These are phyloP conservation scores for Promerops cafer DNA, from an alignment of 2,113 vertebrate genomes.

Conservation along the genomic window DNA sequence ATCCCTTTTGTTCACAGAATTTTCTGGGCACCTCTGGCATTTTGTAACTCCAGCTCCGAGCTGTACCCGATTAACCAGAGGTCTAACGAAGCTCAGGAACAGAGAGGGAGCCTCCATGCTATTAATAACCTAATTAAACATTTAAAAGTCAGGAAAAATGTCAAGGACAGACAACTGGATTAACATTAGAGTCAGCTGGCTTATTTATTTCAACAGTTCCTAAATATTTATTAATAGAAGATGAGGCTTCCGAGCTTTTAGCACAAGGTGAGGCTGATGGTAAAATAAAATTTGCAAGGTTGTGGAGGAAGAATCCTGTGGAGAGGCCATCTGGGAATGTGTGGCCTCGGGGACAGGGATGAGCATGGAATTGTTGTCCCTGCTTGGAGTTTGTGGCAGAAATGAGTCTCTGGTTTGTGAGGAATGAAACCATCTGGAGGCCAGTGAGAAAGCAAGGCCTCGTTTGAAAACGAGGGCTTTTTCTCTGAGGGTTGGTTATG, in stretches of 20 bases:
- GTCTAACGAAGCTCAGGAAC: conserved; percentile 2
- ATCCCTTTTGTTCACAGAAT: neutral
- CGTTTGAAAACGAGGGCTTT: too few species aligned
- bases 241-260: neutral
- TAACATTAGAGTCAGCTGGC: neutral
- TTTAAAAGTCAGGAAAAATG: conserved; percentile 59
- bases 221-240: conserved; percentile 53
- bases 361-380: neutral
- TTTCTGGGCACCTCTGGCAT: neutral
- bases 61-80: conserved; percentile 3
- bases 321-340: neutral
- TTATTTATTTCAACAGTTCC: conserved; percentile 46
- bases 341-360: neutral
- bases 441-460: neutral
- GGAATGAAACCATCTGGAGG: neutral
- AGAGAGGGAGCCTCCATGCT: conserved; percentile 5
- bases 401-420: neutral
- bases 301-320: neutral
- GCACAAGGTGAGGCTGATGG: neutral
- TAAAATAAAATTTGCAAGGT: neutral
- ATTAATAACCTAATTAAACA: conserved; percentile 60
- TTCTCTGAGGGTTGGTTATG: too few species aligned
- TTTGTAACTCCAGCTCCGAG: neutral
- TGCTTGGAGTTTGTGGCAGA: neutral
- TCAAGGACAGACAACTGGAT: conserved; percentile 25